Percentiles rank a stretch among this genome's conserved stretches.
phyloP scores from a whole-genome alignment of 2,888 invertebrate genomes.

The Lymantria dispar region DNA sequence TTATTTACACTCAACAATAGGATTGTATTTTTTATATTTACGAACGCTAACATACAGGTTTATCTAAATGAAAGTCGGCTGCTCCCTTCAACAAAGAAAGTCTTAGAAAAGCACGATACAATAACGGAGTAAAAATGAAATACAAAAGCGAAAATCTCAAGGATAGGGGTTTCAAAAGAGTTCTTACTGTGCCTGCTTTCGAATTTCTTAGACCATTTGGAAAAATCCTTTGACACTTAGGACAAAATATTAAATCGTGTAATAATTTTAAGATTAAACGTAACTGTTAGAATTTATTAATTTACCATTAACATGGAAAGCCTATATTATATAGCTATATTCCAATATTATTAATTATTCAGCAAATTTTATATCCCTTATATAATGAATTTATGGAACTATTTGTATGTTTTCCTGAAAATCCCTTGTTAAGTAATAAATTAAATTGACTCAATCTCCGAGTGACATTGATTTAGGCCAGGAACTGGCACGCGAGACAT shows the following conservation, averaged over 20 bases:
- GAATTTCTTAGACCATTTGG: slow-evolving; percentile 18
- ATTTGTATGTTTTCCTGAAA: slow-evolving; percentile 21
- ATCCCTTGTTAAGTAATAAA: slow-evolving; percentile 31
- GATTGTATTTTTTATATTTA: neutral
- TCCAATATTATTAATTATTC: slow-evolving; percentile 3
- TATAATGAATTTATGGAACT: slow-evolving; percentile 33
- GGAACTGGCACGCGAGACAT: slow-evolving; percentile 38
- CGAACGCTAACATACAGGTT: neutral
- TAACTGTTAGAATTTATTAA: no score
- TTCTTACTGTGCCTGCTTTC: slow-evolving; percentile 22
- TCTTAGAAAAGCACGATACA: slow-evolving; percentile 5
- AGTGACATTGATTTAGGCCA: slow-evolving; percentile 48
- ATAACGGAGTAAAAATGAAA: slow-evolving; percentile 16
- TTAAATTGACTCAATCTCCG: slow-evolving; percentile 27
- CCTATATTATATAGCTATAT: no score
- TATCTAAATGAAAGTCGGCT: neutral
- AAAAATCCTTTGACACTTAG: slow-evolving; percentile 13
- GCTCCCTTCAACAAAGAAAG: slow-evolving; percentile 10
- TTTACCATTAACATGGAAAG: no score
- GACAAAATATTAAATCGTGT: slow-evolving; percentile 8
- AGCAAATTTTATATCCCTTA: slow-evolving; percentile 10
- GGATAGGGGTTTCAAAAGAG: slow-evolving; percentile 24
- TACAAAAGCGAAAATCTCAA: slow-evolving; percentile 16
- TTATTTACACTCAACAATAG: neutral
- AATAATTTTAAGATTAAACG: slow-evolving; percentile 1